Evolutionary conservation across 1,140 invertebrate genomes (phyloP).

Genomic region (Ctenoplectra terminalis): DNA sequence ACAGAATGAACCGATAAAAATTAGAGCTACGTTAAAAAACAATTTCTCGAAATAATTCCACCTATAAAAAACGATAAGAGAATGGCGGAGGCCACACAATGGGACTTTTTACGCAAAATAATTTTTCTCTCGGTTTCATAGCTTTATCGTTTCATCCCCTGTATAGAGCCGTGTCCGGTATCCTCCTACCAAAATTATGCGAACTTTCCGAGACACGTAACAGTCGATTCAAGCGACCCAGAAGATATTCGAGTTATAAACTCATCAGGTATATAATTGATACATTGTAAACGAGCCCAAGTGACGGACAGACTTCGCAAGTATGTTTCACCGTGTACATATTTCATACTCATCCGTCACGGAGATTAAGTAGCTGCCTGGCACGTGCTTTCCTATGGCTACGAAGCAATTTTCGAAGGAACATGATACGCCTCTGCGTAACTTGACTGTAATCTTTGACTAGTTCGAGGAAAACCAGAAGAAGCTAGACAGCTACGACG

Average conservation of each 20-base stretch:
- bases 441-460: neutral
- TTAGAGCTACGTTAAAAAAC: no score
- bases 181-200: no score
- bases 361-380: slow-evolving; percentile 8
- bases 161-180: no score
- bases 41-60: no score
- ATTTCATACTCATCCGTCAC: slow-evolving; percentile 12
- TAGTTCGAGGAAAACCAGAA: neutral
- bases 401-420: neutral
- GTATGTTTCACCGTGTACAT: neutral
- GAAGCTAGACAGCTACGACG: no score
- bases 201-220: neutral
- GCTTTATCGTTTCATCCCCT: no score
- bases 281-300: neutral
- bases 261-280: neutral
- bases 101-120: no score
- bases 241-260: neutral
- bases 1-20: no score
- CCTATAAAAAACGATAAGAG: no score
- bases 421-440: neutral
- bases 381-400: neutral
- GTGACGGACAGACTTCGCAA: neutral
- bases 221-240: no score
- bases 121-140: no score
- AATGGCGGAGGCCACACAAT: no score